These are phyloP conservation scores for Chloroceryle inda DNA, from an alignment of 2,797 vertebrate species.

Conservation along the genomic window DNA sequence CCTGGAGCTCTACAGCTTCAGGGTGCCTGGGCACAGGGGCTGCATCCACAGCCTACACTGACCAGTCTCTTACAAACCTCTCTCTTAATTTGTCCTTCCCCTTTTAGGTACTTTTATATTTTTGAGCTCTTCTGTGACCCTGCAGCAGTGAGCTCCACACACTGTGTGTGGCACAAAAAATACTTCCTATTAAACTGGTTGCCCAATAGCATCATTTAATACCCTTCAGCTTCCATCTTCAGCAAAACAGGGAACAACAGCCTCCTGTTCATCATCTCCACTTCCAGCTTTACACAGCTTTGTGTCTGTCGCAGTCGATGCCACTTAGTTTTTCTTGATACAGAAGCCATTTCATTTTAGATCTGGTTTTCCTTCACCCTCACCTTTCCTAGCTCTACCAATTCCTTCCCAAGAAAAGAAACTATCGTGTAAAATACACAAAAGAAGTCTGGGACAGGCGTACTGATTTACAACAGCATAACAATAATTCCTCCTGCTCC, in stretches of 20 bases:
- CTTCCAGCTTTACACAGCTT: background rate
- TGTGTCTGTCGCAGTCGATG: background rate
- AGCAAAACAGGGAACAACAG: background rate
- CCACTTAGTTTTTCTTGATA: background rate
- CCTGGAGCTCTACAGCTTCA: background rate
- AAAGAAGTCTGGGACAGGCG: background rate
- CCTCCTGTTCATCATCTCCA: background rate
- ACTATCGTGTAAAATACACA: background rate
- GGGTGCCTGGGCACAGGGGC: background rate
- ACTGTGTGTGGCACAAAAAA: background rate
- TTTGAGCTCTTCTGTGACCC: background rate
- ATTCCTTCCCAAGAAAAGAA: background rate
- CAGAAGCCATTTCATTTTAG: background rate
- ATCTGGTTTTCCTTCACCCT: background rate
- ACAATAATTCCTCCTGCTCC: background rate
- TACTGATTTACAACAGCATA: background rate
- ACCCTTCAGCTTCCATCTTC: background rate
- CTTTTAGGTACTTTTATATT: background rate
- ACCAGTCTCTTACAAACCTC: background rate
- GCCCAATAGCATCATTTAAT: background rate
- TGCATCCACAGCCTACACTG: background rate
- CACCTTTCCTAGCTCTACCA: background rate
- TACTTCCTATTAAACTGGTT: background rate
- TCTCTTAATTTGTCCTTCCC: background rate
- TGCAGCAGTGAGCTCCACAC: background rate